These are phyloP conservation scores for Ectropis crepuscularia DNA, from an alignment of 2,888 invertebrate species.

Conservation along the genomic window DNA sequence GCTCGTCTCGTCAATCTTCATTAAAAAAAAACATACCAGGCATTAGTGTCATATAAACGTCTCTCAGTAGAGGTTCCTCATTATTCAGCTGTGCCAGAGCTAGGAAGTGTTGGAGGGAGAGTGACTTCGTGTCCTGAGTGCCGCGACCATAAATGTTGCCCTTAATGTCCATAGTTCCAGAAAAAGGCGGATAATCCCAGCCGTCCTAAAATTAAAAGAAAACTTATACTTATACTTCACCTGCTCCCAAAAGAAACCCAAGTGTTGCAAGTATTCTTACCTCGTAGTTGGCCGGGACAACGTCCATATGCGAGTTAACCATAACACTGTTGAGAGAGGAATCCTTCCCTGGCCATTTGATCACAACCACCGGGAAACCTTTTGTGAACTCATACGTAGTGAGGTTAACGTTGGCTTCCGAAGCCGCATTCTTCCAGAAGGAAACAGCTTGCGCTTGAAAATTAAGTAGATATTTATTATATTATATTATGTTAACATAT, in stretches of 20 bases:
- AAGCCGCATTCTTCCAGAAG: conserved; percentile 1
- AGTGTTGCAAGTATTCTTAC: neutral
- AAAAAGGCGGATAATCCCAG: conserved; percentile 95
- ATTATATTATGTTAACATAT: too few relatives aligned
- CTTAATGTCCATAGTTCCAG: conserved; percentile 90
- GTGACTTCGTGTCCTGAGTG: conserved; percentile 92
- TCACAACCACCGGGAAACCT: conserved; percentile 59
- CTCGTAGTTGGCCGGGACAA: conserved; percentile 87
- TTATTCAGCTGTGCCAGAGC: conserved; percentile 54
- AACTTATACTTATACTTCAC: too few relatives aligned
- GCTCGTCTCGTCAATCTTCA: too few relatives aligned
- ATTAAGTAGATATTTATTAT: too few relatives aligned
- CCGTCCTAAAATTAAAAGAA: conserved; percentile 87
- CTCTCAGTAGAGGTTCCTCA: conserved; percentile 54
- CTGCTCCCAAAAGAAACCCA: too few relatives aligned
- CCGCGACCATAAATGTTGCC: conserved; percentile 94
- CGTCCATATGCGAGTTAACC: conserved; percentile 98
- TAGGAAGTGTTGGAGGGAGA: conserved; percentile 64
- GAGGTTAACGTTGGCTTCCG: neutral
- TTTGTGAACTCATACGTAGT: neutral
- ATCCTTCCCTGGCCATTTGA: conserved; percentile 91
- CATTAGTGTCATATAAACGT: conserved; percentile 64
- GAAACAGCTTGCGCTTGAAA: conserved; percentile 5
- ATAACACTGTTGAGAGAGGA: conserved; percentile 89
- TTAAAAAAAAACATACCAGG: too few relatives aligned